These are phyloP conservation scores for Medauroidea extradentata DNA, from an alignment of 1,140 invertebrate species.

Conservation along the genomic window DNA sequence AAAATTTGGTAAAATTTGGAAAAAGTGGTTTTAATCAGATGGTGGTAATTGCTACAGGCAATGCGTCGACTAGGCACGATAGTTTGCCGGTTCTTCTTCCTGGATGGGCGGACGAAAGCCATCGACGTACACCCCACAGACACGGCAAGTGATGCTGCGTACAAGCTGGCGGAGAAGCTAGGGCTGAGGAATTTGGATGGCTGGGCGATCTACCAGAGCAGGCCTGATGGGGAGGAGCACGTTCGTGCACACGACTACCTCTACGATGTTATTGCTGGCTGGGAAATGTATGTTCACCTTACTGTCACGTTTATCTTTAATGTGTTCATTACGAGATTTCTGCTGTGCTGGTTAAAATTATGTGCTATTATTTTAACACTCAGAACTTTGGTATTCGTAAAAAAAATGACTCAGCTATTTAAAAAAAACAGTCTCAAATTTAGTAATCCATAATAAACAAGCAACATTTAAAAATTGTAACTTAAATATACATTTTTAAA, in stretches of 20 bases:
- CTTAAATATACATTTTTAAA: too few relatives aligned
- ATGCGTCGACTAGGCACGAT: constrained; percentile 88
- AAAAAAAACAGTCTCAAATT: too few relatives aligned
- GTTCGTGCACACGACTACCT: constrained; percentile 90
- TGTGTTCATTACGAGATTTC: too few relatives aligned
- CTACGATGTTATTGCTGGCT: constrained; percentile 89
- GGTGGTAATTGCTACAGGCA: constrained; percentile 52
- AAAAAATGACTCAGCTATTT: too few relatives aligned
- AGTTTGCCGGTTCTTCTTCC: constrained; percentile 91
- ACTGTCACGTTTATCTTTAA: too few relatives aligned
- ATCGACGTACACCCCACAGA: constrained; percentile 93
- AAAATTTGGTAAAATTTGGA: too few relatives aligned
- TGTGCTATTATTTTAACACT: too few relatives aligned
- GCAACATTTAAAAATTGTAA: too few relatives aligned
- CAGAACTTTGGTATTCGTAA: too few relatives aligned
- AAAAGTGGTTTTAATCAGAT: too few relatives aligned
- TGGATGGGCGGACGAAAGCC: constrained; percentile 92
- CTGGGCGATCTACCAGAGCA: constrained; percentile 90
- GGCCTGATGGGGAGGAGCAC: constrained; percentile 81
- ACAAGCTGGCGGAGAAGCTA: constrained; percentile 84
- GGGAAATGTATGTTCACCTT: constrained; percentile 89
- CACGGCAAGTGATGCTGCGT: constrained; percentile 84
- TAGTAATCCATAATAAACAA: too few relatives aligned
- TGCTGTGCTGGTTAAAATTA: too few relatives aligned
- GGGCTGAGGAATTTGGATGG: constrained; percentile 79